These are phyloP conservation scores for Rhinoderma darwinii DNA, from an alignment of 2,113 vertebrate genomes.

Conservation along the genomic window DNA sequence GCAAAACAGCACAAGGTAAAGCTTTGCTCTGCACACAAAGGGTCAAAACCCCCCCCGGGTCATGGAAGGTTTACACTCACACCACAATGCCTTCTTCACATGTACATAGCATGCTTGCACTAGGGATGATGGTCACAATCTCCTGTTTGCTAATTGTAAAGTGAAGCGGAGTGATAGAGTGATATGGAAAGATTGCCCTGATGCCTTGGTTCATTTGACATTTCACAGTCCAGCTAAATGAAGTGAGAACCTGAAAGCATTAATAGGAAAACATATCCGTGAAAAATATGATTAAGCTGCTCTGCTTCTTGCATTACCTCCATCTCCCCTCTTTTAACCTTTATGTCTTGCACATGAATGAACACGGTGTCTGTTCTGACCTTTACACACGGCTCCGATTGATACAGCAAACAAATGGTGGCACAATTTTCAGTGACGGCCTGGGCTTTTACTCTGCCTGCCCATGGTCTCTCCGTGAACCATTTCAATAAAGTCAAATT, in stretches of 20 bases:
- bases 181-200: background rate
- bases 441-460: background rate
- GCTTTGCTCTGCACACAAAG: too few relatives aligned
- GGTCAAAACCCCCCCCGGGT: too few relatives aligned
- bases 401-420: slow-evolving; percentile 63
- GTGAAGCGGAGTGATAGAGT: slow-evolving; percentile 49
- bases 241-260: slow-evolving; percentile 65
- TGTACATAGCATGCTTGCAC: too few relatives aligned
- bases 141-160: slow-evolving; percentile 59
- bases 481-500: background rate
- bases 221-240: slow-evolving; percentile 65
- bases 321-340: slow-evolving; percentile 77
- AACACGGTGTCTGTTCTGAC: slow-evolving; percentile 74
- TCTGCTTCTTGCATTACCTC: slow-evolving; percentile 58
- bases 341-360: slow-evolving; percentile 80
- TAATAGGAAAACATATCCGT: slow-evolving; percentile 63
- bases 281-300: slow-evolving; percentile 45
- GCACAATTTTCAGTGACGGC: slow-evolving; percentile 48
- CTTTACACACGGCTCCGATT: slow-evolving; percentile 72
- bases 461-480: background rate
- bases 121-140: slow-evolving; percentile 39
- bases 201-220: slow-evolving; percentile 5
- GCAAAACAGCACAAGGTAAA: too few relatives aligned
- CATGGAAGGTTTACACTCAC: too few relatives aligned
- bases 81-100: too few relatives aligned